Evolutionary conservation across 2,797 vertebrate genomes (phyloP).

Genomic region (Alectoris magna): DNA sequence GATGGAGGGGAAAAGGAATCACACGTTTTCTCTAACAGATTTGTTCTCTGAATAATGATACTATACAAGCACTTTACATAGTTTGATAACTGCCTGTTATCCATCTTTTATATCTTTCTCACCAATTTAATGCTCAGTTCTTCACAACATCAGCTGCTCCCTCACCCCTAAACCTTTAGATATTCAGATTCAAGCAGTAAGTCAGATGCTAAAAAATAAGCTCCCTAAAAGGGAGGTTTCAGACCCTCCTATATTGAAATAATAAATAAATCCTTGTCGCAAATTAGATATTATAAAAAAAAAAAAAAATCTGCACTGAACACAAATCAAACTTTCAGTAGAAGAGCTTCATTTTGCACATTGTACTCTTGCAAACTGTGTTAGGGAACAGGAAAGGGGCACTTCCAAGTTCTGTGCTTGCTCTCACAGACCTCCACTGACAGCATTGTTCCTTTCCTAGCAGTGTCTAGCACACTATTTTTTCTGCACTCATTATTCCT

Average conservation of each 20-base stretch:
- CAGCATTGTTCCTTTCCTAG: not conserved
- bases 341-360: not conserved
- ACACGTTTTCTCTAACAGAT: not conserved
- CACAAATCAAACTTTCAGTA: not conserved
- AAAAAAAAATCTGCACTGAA: not conserved
- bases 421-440: fast-evolving
- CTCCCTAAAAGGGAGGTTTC: not conserved
- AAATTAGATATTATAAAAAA: not conserved
- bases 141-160: not conserved
- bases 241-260: not conserved
- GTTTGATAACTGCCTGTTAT: not conserved
- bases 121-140: not conserved
- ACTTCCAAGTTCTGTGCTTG: not conserved
- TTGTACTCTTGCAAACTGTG: not conserved
- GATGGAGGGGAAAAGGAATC: not conserved
- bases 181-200: not conserved
- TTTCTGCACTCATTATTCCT: not conserved
- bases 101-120: not conserved
- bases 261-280: not conserved
- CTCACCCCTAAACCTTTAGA: not conserved
- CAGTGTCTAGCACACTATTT: not conserved
- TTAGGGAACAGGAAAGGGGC: not conserved
- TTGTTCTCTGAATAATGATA: not conserved
- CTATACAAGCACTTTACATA: not conserved
- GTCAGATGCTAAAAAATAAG: not conserved